Evolutionary conservation across 2,797 vertebrate species (phyloP).

Genomic region (Sparidentex hasta): DNA sequence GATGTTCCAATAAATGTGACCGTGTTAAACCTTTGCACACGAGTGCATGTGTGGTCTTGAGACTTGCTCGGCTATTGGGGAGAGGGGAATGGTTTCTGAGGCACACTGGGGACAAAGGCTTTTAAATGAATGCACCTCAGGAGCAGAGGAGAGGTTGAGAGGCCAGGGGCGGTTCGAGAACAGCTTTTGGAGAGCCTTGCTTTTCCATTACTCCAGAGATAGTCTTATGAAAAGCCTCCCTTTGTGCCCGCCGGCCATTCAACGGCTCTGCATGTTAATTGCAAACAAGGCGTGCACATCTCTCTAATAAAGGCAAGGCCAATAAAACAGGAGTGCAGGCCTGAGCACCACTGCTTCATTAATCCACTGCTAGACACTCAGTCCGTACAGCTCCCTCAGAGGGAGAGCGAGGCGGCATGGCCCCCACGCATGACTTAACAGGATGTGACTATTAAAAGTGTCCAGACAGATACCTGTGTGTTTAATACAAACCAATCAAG

Average conservation of each 20-base stretch:
- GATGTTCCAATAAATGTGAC: constrained; percentile 63
- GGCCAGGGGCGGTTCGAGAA: constrained; percentile 79
- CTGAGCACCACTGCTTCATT: constrained; percentile 79
- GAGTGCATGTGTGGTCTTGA: constrained; percentile 79
- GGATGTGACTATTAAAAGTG: constrained; percentile 79
- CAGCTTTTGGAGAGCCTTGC: constrained; percentile 83
- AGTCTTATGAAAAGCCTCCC: constrained; percentile 82
- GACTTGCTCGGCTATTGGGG: constrained; percentile 61
- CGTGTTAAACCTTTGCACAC: constrained; percentile 69
- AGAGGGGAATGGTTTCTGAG: constrained; percentile 75
- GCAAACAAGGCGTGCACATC: constrained; percentile 85
- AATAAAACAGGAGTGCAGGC: constrained; percentile 80
- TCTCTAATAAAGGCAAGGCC: constrained; percentile 84
- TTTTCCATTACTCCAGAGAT: constrained; percentile 86
- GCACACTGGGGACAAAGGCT: constrained; percentile 84
- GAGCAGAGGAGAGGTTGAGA: constrained; percentile 83
- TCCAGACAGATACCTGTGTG: constrained; percentile 76
- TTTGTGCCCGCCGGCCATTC: constrained; percentile 83
- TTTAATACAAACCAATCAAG: constrained; percentile 76
- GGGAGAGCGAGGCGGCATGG: constrained; percentile 55
- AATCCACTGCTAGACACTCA: constrained; percentile 79
- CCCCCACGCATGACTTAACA: constrained; percentile 80
- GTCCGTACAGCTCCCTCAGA: constrained; percentile 66
- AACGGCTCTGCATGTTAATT: constrained; percentile 85
- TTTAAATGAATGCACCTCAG: constrained; percentile 84